These are phyloP conservation scores for Aurelia aurita DNA, from an alignment of 30 jellyfish, hydroid and myxozoan genomes.

Conservation along the genomic window DNA sequence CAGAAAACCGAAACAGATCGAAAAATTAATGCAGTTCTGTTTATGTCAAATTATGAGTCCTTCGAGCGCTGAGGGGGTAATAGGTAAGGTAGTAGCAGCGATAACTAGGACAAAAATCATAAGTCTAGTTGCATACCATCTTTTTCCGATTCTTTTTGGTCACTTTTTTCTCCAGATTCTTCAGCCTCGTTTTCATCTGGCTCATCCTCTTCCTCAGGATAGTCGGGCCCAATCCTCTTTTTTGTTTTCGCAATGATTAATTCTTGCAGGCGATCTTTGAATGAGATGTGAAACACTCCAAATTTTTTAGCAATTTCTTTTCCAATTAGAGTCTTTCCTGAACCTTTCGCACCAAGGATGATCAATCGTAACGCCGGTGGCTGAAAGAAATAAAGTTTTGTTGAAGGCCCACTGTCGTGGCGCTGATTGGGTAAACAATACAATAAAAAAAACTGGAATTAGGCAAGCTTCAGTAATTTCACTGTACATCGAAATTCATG, in stretches of 20 bases:
- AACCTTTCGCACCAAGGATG: slow-evolving; percentile 92
- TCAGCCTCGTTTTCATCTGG: slow-evolving; percentile 49
- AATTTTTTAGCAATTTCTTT: slow-evolving; percentile 87
- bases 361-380: slow-evolving; percentile 90
- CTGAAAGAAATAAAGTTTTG: slow-evolving; percentile 40
- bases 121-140: too few species aligned
- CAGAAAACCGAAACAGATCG: too few species aligned
- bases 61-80: too few species aligned
- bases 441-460: too few species aligned
- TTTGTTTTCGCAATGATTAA: slow-evolving; percentile 83
- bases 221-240: slow-evolving; percentile 95
- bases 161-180: slow-evolving; percentile 7
- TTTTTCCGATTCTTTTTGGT: not conserved
- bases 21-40: too few species aligned
- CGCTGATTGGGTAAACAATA: too few species aligned
- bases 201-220: slow-evolving; percentile 73
- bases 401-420: too few species aligned
- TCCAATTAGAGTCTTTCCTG: slow-evolving; percentile 96
- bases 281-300: slow-evolving; percentile 92
- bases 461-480: too few species aligned
- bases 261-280: slow-evolving; percentile 94
- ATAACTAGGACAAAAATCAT: too few species aligned
- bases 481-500: too few species aligned
- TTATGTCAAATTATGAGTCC: too few species aligned
- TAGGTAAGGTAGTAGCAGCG: too few species aligned